Base-by-base conservation (phyloP, 2,888 invertebrate genomes). In the Melieria picta region DNA sequence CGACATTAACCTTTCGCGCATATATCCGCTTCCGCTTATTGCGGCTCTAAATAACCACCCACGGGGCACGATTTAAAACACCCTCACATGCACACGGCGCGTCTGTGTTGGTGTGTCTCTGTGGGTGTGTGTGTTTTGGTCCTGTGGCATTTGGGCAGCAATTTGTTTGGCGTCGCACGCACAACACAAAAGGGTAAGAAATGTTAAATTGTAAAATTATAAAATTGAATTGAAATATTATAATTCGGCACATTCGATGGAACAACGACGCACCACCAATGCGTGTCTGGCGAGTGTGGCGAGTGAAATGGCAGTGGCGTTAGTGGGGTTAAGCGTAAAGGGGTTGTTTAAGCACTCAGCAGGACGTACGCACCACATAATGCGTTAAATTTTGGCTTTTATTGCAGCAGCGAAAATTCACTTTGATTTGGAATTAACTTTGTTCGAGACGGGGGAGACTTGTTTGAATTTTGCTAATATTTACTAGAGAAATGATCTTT, bases 1-100 rank as follows among this genome's bases (percentile, higher is more conserved):
- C 70, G 72, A 75, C 75, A 79, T 80, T 81, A 80, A 80, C 79
- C 79, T 79, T 78, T 80, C 79, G 78, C 75, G 79, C 77, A 79
- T 76, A 77, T 79, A 79, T 82, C 79, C 80, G 79, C 77, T 79
- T 80, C 78, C 77, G 75, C 75, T 72, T 72, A 75, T 77, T 75
- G 71, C 61, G 75, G 73, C 75, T 74, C 73, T 75, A 74, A 73
- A 75, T 62, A 62, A 69, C 69, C 69, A 69, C 61, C 62, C 52
- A 48, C 46, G 62, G 52, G 62, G 42, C 16, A 57, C 43, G 43
- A 13, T n/a, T 74, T 72, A 72, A 73, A 72, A 63, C 65, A 70
- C 69, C 71, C 72, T 69, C 46, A 13, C 50, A 61, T 46, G 9
- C 16, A 10, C 30, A 48, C 58, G 47, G 5, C 11, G 43, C 13